These are phyloP conservation scores for Balaeniceps rex DNA, from an alignment of 2,113 vertebrate genomes.

Conservation along the genomic window DNA sequence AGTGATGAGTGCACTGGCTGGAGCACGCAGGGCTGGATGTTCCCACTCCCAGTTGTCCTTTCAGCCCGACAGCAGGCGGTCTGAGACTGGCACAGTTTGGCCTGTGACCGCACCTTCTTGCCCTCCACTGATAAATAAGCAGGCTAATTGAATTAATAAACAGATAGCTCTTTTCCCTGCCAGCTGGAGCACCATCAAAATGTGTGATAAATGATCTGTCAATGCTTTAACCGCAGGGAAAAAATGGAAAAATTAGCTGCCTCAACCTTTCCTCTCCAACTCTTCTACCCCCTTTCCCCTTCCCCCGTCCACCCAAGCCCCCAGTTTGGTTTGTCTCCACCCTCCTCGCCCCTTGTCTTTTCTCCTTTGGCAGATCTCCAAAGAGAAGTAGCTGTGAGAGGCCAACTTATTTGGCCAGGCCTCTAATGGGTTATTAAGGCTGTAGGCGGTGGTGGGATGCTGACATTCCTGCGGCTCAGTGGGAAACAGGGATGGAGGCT, in stretches of 20 bases:
- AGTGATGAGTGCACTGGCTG: not conserved
- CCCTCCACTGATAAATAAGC: constrained; percentile 77
- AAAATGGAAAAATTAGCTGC: constrained; percentile 62
- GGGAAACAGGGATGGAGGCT: constrained; percentile 43
- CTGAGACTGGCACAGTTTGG: constrained; percentile 60
- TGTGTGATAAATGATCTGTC: constrained; percentile 82
- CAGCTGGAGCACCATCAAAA: constrained; percentile 82
- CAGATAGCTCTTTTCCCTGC: constrained; percentile 73
- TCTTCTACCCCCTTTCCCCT: not conserved
- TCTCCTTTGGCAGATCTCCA: constrained; percentile 69
- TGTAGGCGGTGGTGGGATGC: constrained; percentile 16
- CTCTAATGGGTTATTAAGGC: constrained; percentile 57
- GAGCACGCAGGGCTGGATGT: not conserved
- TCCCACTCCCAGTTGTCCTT: not conserved
- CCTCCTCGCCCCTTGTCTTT: constrained; percentile 46
- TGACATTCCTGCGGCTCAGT: constrained; percentile 22
- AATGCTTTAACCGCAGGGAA: constrained; percentile 65
- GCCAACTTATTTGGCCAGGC: constrained; percentile 55
- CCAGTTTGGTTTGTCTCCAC: not conserved
- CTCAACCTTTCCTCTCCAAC: not conserved
- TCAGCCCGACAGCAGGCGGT: not conserved
- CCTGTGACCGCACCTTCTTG: constrained; percentile 66
- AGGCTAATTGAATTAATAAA: constrained; percentile 90
- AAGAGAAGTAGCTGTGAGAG: constrained; percentile 15
- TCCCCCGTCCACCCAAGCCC: not conserved